A percentile compares a stretch with the other conserved stretches of the same genome.
These are phyloP conservation scores for Papilio polytes DNA, from an alignment of 1,140 invertebrate genomes.

Conservation along the genomic window DNA sequence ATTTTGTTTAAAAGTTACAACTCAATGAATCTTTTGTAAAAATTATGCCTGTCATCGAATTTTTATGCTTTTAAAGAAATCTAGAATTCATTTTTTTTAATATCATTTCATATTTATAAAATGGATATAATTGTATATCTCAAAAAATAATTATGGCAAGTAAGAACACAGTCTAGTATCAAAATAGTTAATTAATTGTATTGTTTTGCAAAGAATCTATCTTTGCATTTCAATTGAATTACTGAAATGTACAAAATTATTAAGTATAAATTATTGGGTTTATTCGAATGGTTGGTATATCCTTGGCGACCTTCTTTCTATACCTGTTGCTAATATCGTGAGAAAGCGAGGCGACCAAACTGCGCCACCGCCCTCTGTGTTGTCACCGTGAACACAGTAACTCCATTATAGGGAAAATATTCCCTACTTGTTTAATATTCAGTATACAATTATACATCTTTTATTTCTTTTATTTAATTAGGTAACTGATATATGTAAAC, in stretches of 20 bases:
- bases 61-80: too few species aligned
- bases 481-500: too few species aligned
- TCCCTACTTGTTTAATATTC: too few species aligned
- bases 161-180: too few species aligned
- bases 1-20: conserved; percentile 3
- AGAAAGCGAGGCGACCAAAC: conserved; percentile 70
- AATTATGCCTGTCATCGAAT: background rate
- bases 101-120: background rate
- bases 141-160: too few species aligned
- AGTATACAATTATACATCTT: too few species aligned
- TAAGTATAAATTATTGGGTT: background rate
- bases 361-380: conserved; percentile 67
- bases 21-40: background rate
- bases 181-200: too few species aligned
- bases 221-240: background rate
- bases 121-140: too few species aligned
- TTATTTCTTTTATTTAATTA: too few species aligned
- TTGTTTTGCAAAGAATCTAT: too few species aligned
- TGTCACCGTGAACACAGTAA: conserved; percentile 46
- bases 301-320: conserved; percentile 69
- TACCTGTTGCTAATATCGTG: conserved; percentile 74
- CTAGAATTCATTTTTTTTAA: too few species aligned
- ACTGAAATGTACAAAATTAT: background rate
- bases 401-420: background rate
- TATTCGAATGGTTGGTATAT: conserved; percentile 43